Conservation (phyloP, 2,113 vertebrate species). For the Catharus minimus region DNA sequence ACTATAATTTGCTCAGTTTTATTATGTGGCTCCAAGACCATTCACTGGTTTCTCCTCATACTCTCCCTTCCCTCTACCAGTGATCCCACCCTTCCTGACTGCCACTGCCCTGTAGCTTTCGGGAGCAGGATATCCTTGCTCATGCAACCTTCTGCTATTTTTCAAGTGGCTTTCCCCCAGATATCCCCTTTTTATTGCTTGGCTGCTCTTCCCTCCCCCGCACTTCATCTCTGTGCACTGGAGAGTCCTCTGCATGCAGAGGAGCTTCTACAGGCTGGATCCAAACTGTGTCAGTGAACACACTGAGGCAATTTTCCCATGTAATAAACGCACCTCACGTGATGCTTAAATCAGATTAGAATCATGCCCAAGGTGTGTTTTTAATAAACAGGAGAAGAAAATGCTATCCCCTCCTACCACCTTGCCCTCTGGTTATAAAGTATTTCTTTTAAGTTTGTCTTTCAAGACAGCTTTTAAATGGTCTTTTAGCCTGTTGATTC, state of each 20-base stretch:
- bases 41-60: background rate
- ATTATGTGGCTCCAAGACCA: background rate
- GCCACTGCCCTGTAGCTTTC: background rate
- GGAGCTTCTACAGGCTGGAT: background rate
- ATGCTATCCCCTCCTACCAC: constrained; percentile 1
- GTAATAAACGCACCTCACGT: constrained; percentile 31
- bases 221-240: background rate
- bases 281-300: constrained; percentile 40
- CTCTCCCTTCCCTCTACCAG: background rate
- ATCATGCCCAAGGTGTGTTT: constrained; percentile 29
- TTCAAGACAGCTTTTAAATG: constrained; percentile 35
- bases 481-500: background rate
- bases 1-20: background rate
- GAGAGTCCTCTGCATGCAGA: background rate
- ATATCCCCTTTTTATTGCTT: background rate
- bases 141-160: background rate
- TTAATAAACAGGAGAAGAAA: constrained; percentile 51
- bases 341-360: constrained; percentile 54
- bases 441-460: constrained; percentile 46
- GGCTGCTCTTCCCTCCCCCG: background rate
- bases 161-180: background rate
- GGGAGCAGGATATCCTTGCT: background rate
- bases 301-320: constrained; percentile 57
- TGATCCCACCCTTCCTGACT: background rate
- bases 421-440: constrained; percentile 33